Percentiles rank a stretch among this genome's conserved stretches.
phyloP scores from a whole-genome alignment of 2,113 vertebrate species.

The Sceloporus tristichus region DNA sequence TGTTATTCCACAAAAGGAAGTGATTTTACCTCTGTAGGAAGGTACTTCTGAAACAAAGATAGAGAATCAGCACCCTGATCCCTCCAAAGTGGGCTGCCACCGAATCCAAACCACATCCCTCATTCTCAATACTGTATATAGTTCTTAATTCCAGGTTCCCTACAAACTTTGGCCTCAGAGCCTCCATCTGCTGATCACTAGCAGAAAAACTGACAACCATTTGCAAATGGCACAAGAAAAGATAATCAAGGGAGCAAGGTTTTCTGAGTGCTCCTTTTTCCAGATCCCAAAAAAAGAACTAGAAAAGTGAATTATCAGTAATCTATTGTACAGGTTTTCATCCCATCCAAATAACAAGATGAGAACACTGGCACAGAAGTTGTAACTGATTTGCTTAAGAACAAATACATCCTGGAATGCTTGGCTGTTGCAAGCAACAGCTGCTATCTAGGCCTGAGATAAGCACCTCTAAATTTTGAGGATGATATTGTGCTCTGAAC shows the following conservation, averaged over 20 bases:
- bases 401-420: neutral
- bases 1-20: neutral
- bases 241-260: neutral
- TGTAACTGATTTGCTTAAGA: neutral
- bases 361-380: neutral
- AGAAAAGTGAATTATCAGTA: neutral
- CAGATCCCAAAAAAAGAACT: neutral
- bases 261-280: neutral
- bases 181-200: neutral
- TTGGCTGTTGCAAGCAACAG: neutral
- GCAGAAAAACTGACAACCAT: neutral
- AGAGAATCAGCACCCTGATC: no score
- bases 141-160: neutral
- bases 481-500: neutral
- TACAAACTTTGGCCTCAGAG: neutral
- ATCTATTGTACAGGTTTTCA: neutral
- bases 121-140: neutral
- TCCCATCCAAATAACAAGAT: neutral
- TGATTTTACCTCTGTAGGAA: neutral
- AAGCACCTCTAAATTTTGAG: constrained; percentile 11
- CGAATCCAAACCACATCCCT: neutral
- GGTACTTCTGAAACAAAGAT: neutral
- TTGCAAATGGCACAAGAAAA: neutral
- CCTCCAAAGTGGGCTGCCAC: neutral
- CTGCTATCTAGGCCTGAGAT: neutral